Percentiles rank a stretch among this genome's conserved stretches.
These are phyloP conservation scores for Hydriomena furcata DNA, from an alignment of 2,888 invertebrate species.

Conservation along the genomic window DNA sequence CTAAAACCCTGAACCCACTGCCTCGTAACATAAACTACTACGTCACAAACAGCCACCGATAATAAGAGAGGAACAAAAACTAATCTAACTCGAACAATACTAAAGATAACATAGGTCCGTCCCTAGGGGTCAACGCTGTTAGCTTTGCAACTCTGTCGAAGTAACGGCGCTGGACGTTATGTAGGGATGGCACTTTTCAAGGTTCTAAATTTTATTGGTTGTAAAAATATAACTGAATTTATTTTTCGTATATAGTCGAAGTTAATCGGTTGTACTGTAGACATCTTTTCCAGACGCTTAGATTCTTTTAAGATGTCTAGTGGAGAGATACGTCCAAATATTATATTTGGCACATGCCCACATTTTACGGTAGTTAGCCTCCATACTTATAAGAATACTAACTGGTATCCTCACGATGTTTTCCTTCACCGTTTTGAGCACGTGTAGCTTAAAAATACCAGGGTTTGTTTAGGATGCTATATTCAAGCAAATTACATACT, in stretches of 20 bases:
- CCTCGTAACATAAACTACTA: constrained; percentile 27
- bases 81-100: constrained; percentile 73
- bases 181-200: constrained; percentile 10
- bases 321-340: no score
- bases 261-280: no score
- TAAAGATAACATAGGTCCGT: constrained; percentile 67
- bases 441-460: no score
- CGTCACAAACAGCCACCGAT: constrained; percentile 51
- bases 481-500: no score
- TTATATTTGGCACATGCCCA: no score
- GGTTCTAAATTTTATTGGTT: not conserved
- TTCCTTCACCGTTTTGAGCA: no score
- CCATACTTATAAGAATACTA: no score
- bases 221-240: not conserved
- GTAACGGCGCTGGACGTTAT: constrained; percentile 17
- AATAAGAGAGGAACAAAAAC: constrained; percentile 70
- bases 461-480: no score
- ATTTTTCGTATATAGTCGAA: not conserved
- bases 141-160: constrained; percentile 44
- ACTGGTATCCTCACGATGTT: no score
- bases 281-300: no score
- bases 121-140: constrained; percentile 61
- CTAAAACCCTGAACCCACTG: constrained; percentile 10
- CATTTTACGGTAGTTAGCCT: no score
- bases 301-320: no score